Conservation (phyloP, 2,888 invertebrate species). For the Anodontia alba region DNA sequence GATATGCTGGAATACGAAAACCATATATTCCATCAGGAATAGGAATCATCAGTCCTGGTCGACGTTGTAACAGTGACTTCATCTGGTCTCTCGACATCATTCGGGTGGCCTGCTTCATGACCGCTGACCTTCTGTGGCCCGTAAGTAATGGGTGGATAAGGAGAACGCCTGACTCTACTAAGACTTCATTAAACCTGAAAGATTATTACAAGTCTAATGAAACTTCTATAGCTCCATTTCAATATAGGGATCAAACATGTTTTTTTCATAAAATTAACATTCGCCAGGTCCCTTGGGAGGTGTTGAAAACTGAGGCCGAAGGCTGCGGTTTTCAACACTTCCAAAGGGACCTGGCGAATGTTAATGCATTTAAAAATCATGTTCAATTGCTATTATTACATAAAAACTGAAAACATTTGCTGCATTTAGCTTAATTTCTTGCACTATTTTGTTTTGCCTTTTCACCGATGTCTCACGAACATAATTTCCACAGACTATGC, state of each 20-base stretch:
- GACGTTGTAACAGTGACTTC: background rate
- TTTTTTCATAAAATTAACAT: too few relatives aligned
- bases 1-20: background rate
- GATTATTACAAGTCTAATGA: too few relatives aligned
- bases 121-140: slow-evolving; percentile 33
- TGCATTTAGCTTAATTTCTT: background rate
- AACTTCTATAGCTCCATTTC: too few relatives aligned
- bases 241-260: too few relatives aligned
- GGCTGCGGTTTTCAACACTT: too few relatives aligned
- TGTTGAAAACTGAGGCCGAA: too few relatives aligned
- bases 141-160: slow-evolving; percentile 64
- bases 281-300: too few relatives aligned
- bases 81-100: slow-evolving; percentile 41
- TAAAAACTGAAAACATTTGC: background rate
- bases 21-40: background rate
- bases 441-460: background rate
- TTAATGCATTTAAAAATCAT: too few relatives aligned
- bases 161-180: slow-evolving; percentile 66
- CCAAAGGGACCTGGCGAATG: too few relatives aligned
- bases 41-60: background rate
- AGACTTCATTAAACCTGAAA: slow-evolving; percentile 65
- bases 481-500: too few relatives aligned
- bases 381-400: too few relatives aligned
- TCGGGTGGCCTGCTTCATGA: slow-evolving; percentile 50
- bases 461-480: too few relatives aligned